Evolutionary conservation across 37 sponge, comb jelly and placozoan species (phyloP), one percentile per base, ranked within the genome.

Genomic region (Oscarella lobularis): DNA sequence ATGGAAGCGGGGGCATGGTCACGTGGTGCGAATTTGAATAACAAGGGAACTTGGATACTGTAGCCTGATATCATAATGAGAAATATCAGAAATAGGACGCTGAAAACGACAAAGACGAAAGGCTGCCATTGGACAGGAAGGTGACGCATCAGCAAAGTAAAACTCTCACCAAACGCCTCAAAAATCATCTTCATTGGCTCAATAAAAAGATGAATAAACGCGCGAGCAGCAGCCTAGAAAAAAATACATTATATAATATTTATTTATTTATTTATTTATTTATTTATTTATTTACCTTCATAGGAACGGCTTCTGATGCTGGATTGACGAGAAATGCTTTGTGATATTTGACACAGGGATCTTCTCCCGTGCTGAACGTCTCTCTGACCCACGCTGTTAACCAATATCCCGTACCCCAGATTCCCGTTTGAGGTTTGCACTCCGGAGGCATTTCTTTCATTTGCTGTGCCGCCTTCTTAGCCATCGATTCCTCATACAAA

Each of bases 181-280:
- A 48, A 48, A 27, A 48, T 48, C 60, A 48, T 48, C 60, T 48
- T 48, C 60, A 48, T 48, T 20, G 60, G 60, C 60, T 48, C 60
- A 9, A 48, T 20, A 20, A 48, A 27, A 20, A 48, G 14, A 48
- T 48, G 60, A 48, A 20, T 48, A 20, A 48, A 48, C 60, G 60
- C 9, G 20, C 9, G 9, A 48, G 20, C 60, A 9, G 20, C 14
- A 48, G 60, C 60, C 20, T n/a, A n/a, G n/a, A n/a, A n/a, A n/a
- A n/a, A n/a, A n/a, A n/a, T n/a, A n/a, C n/a, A n/a, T n/a, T n/a
- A n/a, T n/a, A n/a, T n/a, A n/a, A n/a, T n/a, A n/a, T n/a, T n/a
- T n/a, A n/a, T n/a, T n/a, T n/a, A n/a, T n/a, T n/a, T n/a, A n/a
- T n/a, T n/a, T n/a, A n/a, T n/a, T n/a, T n/a, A n/a, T n/a, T n/a